Base-by-base conservation (phyloP, 2,888 invertebrate species). In the Andrena dorsata region DNA sequence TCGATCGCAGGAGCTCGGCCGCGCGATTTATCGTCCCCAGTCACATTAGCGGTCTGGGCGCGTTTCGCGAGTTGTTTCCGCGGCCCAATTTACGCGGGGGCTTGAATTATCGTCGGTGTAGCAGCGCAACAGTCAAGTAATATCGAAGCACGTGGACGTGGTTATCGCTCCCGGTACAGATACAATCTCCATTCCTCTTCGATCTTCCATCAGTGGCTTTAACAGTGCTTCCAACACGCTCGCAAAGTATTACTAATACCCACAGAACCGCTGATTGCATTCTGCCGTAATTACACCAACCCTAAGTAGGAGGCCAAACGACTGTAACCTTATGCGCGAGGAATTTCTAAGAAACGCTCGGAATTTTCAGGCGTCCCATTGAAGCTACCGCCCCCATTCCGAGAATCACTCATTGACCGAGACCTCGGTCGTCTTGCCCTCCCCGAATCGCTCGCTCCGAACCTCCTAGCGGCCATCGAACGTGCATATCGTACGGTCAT, bases 11-110 rank as follows among this genome's bases (percentile, higher is more conserved):
- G 8, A 32, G 32, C n/a, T 20, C 10, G 61, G 32, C 32, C 20
- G 41, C 63, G 8, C 23, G 23, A 63, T 63, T 63, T 23, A 41
- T 23, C 35, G 41, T 41, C 41, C 13, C 6, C 20, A 35, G 35
- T 41, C 41, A 41, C 41, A 41, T 63, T 41, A 41, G 41, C 63
- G 63, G 63, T 63, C 41, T 41, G 41, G 8, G 63, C 63, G 63
- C 32, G 63, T 20, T 35, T 58, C 41, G 41, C 6, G 23, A 20
- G 6, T 13, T 13, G 13, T 41, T 26, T 35, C 10, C 56, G 28
- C 30, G 60, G 60, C n/a, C 28, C 60, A 60, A 60, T 60, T 60
- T 60, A 30, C 61, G 32, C 23, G 23, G 41, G 23, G 13, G 6
- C 63, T 35, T 63, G 35, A 63, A 63, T 63, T 41, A 63, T 63